Base-by-base conservation (phyloP, 1,140 invertebrate genomes). In the Tetragonula clypearis region DNA sequence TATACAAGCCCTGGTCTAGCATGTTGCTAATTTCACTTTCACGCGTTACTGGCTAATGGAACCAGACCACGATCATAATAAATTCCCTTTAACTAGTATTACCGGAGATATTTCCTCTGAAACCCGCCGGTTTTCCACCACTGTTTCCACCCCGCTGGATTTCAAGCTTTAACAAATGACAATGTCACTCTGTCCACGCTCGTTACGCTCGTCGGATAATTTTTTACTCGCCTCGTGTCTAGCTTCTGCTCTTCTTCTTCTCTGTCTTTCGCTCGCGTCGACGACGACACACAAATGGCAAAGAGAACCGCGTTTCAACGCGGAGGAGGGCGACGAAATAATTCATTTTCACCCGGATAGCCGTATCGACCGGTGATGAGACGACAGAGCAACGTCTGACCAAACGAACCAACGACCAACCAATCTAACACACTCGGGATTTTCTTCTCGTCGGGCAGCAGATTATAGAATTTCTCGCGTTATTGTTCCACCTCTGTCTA, bases 161-260 rank as follows among this genome's bases (percentile, higher is more conserved):
- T 82, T 75, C 2, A 23, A 21, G 4, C 19, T 66, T 49, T 66
- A 66, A 82, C 72, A 55, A 82, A 75, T 66, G 80, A 66, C n/a
- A 55, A 66, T 17, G n/a, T 75, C 60, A n/a, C 75, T 15, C 15
- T n/a, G 14, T 19, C 35, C 21, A 8, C 2, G 14, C 60, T 75
- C 72, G 41, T 66, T 55, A 66, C 9, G 21, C 30, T 30, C 30
- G 2, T 49, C 5, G 60, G 9, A 65, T 66, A 21, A 75, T 75
- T 82, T 75, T 82, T 82, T 75, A 66, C 49, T 30, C 26, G 76
- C 41, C 21, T 35, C 14, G 35, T 35, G 35, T 35, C 35, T 35
- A 35, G 35, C 35, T 35, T 4, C 17, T 41, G n/a, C 15, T 30
- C 65, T 68, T 19, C 41, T 49, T 30, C 4, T 68, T 68, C 17